Evolutionary conservation across 2,113 vertebrate species (phyloP).

Genomic region (Drymodes brunneopygia): DNA sequence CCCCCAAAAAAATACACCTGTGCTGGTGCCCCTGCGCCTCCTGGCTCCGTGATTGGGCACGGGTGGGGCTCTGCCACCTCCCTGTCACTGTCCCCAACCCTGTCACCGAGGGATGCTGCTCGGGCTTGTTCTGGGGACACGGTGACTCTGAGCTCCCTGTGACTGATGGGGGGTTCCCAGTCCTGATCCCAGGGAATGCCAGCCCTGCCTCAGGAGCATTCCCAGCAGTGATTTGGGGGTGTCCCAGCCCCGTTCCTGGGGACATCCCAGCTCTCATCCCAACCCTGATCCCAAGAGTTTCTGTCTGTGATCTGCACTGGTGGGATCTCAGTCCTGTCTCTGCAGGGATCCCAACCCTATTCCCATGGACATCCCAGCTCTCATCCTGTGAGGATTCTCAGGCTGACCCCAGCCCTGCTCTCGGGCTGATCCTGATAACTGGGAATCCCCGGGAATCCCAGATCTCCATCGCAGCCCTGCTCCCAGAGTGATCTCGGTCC

Average conservation of each 20-base stretch:
- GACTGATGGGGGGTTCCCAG: not conserved
- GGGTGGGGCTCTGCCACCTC: accelerated
- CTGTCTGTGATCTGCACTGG: not conserved
- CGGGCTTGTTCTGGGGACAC: accelerated
- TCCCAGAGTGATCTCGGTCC: accelerated
- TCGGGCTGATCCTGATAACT: not conserved
- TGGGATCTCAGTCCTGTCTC: not conserved
- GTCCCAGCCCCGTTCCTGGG: not conserved
- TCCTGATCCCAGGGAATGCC: not conserved
- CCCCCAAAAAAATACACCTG: not conserved
- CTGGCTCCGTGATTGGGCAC: accelerated
- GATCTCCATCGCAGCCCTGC: accelerated
- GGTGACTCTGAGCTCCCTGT: not conserved
- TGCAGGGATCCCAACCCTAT: not conserved
- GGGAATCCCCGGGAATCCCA: too few relatives aligned
- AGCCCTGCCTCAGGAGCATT: not conserved
- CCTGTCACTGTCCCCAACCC: not conserved
- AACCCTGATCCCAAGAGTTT: accelerated
- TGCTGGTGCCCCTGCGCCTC: not conserved
- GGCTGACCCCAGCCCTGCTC: not conserved
- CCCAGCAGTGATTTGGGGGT: not conserved
- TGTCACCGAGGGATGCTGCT: not conserved
- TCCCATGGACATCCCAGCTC: accelerated
- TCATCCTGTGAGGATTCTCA: too few relatives aligned
- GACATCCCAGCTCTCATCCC: too few relatives aligned